phyloP scores from a whole-genome alignment of 2,113 vertebrate species.

The Elanus axillaris region DNA sequence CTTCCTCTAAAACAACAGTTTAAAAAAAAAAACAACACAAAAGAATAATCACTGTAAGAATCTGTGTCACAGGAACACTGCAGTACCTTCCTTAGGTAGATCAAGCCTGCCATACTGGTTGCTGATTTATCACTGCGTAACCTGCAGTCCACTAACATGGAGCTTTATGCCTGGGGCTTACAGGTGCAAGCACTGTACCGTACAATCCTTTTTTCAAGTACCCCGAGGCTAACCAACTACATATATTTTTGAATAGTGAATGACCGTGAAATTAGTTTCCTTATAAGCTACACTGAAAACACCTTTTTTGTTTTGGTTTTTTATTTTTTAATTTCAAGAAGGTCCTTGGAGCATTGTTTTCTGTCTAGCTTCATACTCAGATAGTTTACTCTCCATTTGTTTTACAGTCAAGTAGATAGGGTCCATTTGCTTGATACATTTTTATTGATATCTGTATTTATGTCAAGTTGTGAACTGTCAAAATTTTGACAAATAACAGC shows the following conservation, averaged over 20 bases:
- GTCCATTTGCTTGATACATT: conserved; percentile 8
- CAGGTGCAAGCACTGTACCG: not conserved
- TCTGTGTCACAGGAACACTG: not conserved
- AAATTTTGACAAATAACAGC: conserved; percentile 34
- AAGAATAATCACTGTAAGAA: not conserved
- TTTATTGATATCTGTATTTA: conserved; percentile 37
- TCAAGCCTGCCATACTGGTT: not conserved
- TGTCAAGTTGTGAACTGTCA: conserved; percentile 7
- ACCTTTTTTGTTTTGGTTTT: not conserved
- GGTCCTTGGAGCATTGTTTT: not conserved
- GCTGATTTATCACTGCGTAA: not conserved
- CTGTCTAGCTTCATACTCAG: not conserved
- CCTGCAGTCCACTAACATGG: not conserved
- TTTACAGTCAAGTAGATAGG: conserved; percentile 19
- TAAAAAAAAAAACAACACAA: not conserved
- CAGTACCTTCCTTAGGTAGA: not conserved
- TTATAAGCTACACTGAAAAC: not conserved
- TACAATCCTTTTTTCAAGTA: not conserved
- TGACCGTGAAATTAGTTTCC: conserved; percentile 1
- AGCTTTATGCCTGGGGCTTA: not conserved
- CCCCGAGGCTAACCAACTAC: not conserved
- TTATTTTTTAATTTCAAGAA: not conserved
- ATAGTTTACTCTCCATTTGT: conserved; percentile 13
- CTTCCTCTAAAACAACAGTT: not conserved
- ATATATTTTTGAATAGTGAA: not conserved